Evolutionary conservation across 2,888 invertebrate species (phyloP).

Genomic region (Leptinotarsa haldemani): DNA sequence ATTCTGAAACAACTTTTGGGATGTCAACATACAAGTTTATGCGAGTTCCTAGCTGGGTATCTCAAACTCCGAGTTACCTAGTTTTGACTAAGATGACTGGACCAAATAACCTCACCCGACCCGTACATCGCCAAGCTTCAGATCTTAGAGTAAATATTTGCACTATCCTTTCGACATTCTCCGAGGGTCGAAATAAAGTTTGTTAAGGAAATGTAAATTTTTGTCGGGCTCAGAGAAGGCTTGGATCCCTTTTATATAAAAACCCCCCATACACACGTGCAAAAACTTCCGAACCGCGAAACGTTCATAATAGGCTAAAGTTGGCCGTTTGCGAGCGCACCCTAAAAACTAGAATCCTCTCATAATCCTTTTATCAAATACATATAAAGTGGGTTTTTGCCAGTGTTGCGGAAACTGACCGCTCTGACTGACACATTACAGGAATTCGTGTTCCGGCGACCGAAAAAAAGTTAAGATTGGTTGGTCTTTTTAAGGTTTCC

Average conservation of each 20-base stretch:
- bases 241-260: constrained; percentile 10
- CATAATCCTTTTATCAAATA: constrained; percentile 54
- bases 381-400: constrained; percentile 53
- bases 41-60: no score
- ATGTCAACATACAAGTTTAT: no score
- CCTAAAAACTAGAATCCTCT: constrained; percentile 44
- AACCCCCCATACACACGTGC: constrained; percentile 29
- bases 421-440: constrained; percentile 32
- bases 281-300: constrained; percentile 40
- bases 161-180: not conserved
- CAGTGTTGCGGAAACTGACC: constrained; percentile 39
- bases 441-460: constrained; percentile 29
- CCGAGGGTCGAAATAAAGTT: constrained; percentile 6
- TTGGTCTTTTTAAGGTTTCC: constrained; percentile 28
- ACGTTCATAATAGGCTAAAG: constrained; percentile 42
- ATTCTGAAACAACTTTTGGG: no score
- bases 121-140: not conserved
- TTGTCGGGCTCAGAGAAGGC: constrained; percentile 13
- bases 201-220: constrained; percentile 7
- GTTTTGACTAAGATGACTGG: no score
- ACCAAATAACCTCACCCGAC: not conserved
- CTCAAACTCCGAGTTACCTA: no score
- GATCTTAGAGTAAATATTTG: not conserved
- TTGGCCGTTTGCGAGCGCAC: constrained; percentile 39
- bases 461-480: constrained; percentile 35